phyloP scores from a whole-genome alignment of 2,797 vertebrate genomes.

The Eulemur mongoz region DNA sequence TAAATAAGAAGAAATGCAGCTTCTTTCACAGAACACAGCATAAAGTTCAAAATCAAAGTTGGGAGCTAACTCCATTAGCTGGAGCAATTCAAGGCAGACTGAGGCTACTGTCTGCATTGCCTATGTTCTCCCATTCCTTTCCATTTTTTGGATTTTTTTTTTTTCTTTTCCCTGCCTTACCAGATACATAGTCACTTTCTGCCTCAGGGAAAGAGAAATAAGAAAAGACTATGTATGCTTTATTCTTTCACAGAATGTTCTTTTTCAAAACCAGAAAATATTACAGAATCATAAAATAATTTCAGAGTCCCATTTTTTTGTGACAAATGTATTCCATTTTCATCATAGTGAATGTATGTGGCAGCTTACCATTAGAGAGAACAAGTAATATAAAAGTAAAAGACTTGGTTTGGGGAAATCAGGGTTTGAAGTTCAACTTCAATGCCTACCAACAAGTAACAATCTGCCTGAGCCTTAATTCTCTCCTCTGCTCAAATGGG shows the following conservation, averaged over 20 bases:
- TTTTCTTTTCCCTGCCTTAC: neutral
- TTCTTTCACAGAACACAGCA: conserved; percentile 53
- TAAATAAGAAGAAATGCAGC: conserved; percentile 19
- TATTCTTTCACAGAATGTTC: conserved; percentile 57
- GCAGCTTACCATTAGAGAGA: neutral
- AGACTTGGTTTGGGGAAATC: neutral
- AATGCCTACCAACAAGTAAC: neutral
- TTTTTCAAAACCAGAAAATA: conserved; percentile 60
- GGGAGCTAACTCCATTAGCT: conserved; percentile 50
- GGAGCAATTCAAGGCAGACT: conserved; percentile 46
- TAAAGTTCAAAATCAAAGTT: conserved; percentile 65
- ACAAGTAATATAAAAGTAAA: neutral
- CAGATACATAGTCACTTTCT: neutral
- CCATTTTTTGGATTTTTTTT: neutral
- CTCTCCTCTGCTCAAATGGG: neutral
- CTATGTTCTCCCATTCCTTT: neutral
- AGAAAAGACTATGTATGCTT: conserved; percentile 35
- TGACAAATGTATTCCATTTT: neutral
- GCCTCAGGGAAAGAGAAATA: neutral
- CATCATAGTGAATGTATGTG: neutral
- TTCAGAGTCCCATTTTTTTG: neutral
- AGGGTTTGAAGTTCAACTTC: neutral
- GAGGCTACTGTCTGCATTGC: neutral
- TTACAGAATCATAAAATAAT: conserved; percentile 27
- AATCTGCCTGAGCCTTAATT: neutral